phyloP scores from a whole-genome alignment of 2,113 vertebrate genomes.

The Chionis minor region DNA sequence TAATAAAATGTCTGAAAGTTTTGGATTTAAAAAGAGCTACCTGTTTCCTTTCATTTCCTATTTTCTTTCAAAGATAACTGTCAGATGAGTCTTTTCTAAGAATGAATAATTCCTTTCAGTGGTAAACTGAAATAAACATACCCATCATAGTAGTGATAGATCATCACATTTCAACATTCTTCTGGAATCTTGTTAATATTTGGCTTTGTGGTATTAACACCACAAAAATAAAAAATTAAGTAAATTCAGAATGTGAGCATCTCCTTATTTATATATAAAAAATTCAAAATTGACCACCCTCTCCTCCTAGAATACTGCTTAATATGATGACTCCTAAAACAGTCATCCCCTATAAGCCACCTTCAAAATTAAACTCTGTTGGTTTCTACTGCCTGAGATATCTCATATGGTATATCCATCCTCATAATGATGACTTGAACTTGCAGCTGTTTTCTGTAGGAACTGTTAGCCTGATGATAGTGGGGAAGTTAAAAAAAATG shows the following conservation, averaged over 20 bases:
- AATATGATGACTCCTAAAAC: background rate
- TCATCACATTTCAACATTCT: background rate
- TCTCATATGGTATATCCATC: background rate
- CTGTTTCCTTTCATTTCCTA: background rate
- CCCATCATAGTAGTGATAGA: accelerated
- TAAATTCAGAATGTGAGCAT: background rate
- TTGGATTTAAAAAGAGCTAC: background rate
- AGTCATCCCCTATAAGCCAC: background rate
- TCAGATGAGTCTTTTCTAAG: background rate
- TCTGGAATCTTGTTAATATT: background rate
- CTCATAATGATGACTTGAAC: background rate
- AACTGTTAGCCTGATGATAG: background rate
- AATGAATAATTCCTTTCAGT: background rate
- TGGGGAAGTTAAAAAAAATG: background rate
- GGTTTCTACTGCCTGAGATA: background rate
- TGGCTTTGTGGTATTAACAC: background rate
- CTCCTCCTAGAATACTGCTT: background rate
- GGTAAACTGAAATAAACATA: too few relatives aligned
- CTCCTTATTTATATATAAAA: background rate
- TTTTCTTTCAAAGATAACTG: background rate
- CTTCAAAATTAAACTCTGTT: background rate
- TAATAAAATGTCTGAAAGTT: background rate
- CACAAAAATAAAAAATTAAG: background rate
- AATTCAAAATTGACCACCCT: background rate
- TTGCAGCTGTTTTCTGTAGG: background rate